Percentiles rank a stretch among this genome's conserved stretches.
Evolutionary conservation across 2,113 vertebrate species (phyloP).

Genomic region (Aplodontia rufa): DNA sequence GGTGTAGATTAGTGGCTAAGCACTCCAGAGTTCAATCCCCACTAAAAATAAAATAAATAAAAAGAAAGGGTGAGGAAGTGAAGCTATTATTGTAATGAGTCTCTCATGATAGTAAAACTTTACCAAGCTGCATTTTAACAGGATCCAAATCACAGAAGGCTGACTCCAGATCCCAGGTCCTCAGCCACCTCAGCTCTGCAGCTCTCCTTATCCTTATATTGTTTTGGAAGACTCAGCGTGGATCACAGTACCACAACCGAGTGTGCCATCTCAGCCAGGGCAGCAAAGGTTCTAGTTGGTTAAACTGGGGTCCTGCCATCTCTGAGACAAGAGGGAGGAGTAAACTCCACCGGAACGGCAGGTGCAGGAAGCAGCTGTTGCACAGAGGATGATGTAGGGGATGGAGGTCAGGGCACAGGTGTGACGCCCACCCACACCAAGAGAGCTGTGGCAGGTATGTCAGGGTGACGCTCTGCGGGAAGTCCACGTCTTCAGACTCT

Average conservation of each 20-base stretch:
- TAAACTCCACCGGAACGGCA: not conserved
- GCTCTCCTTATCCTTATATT: not conserved
- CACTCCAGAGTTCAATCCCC: no score
- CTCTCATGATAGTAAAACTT: not conserved
- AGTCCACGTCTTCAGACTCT: not conserved
- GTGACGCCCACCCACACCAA: not conserved
- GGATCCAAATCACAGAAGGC: not conserved
- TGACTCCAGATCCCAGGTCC: not conserved
- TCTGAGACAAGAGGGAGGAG: not conserved
- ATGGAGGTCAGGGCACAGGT: not conserved
- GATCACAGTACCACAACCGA: not conserved
- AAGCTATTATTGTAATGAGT: not conserved
- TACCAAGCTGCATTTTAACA: not conserved
- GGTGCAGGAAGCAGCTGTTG: not conserved
- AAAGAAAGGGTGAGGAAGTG: not conserved
- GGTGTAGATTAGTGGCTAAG: no score
- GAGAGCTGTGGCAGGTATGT: not conserved
- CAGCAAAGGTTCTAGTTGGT: not conserved
- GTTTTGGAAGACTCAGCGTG: not conserved
- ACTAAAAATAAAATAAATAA: no score
- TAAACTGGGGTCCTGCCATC: not conserved
- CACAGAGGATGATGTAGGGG: not conserved
- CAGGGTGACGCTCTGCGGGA: not conserved
- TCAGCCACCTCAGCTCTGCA: no score
- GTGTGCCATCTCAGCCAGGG: not conserved